Evolutionary conservation across 2,113 vertebrate genomes (phyloP), one percentile per base, ranked within the genome.

Genomic region (Formicarius rufipectus): DNA sequence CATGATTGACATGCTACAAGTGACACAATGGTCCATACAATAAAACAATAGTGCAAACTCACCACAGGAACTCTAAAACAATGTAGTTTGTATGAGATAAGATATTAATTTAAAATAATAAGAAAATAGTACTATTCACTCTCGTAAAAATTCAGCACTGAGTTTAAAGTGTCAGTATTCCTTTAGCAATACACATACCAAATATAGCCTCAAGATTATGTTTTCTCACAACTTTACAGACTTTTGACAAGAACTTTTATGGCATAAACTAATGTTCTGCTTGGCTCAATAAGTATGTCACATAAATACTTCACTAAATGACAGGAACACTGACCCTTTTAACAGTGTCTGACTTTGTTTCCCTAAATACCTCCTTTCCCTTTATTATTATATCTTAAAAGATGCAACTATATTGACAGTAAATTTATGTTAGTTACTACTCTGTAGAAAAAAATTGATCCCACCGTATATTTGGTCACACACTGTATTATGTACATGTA

Each of bases 401-500:
- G 97, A 97, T 97, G 96, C 94, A 93, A 96, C 89, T 97, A 96
- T 83, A 95, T 64, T 96, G 96, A 97, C 73, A 72, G 87, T 89
- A 96, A 95, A 91, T 95, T 97, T 75, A 84, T 91, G 89, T 96
- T 97, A 97, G 91, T 94, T 94, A 94, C 92, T 97, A 97, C 90
- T 98, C 93, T 92, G 92, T 97, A 98, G 97, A 98, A 98, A 98
- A 63, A 97, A 97, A 97, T 93, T 94, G 90, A 96, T 98, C 97
- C 97, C 96, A 96, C 94, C 19, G 6, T 95, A 96, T 98, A 99
- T 99, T 99, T 99, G 98, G 98, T 98, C 98, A 98, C 98, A 98
- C 95, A 98, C 92, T 97, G 97, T 91, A 19, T 98, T 90, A 97
- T 98, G 73, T 98, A 98, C 97, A 98, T 22, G 20, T 97, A 97